Evolutionary conservation across 1,140 invertebrate genomes (phyloP).

Genomic region (Caerostris darwini): DNA sequence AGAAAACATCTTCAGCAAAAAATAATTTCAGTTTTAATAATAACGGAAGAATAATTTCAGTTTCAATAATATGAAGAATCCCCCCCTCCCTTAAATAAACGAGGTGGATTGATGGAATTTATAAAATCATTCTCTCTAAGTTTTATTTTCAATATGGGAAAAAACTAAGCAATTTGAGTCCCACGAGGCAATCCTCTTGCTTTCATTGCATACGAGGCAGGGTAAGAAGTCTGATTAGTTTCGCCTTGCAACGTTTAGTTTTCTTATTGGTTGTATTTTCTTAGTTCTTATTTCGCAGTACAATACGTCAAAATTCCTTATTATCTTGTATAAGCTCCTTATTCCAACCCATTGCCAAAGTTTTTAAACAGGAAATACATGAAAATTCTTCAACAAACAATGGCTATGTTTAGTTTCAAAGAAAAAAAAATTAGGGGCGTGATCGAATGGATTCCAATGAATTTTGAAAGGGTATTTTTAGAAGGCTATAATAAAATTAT

Average conservation of each 20-base stretch:
- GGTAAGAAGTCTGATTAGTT: not conserved
- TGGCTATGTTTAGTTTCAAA: too few species aligned
- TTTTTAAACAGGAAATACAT: too few species aligned
- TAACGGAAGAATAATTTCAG: too few species aligned
- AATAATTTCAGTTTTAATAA: too few species aligned
- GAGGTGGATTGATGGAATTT: not conserved
- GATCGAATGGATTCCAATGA: too few species aligned
- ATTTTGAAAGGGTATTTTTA: too few species aligned
- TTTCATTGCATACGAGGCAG: not conserved
- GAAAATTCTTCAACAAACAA: too few species aligned
- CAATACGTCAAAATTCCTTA: not conserved
- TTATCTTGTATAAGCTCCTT: conserved; percentile 4
- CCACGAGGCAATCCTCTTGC: not conserved
- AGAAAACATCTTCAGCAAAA: too few species aligned
- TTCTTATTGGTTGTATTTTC: not conserved
- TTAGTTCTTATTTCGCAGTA: not conserved
- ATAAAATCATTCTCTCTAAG: not conserved
- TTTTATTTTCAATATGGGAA: not conserved
- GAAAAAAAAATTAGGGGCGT: too few species aligned
- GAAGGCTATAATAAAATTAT: too few species aligned
- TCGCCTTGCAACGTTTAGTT: not conserved
- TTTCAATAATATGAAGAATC: not conserved
- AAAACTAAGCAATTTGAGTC: not conserved
- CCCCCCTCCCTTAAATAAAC: not conserved
- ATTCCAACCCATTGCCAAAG: not conserved